Evolutionary conservation across 2,888 invertebrate genomes (phyloP).

Genomic region (Mantis religiosa): DNA sequence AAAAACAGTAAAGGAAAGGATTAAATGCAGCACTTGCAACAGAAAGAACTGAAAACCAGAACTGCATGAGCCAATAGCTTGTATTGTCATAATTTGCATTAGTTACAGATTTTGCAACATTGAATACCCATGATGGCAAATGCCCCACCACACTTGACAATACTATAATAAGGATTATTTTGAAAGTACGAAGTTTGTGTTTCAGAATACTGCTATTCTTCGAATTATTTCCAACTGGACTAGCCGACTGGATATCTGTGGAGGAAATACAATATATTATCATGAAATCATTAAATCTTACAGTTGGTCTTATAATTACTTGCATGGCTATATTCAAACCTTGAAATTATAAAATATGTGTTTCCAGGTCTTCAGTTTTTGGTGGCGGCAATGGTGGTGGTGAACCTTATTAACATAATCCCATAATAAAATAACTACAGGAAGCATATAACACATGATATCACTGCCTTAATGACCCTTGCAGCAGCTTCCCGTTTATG

Average conservation of each 20-base stretch:
- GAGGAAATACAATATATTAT: background rate
- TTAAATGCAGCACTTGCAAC: slow-evolving; percentile 53
- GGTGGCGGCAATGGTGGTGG: no score
- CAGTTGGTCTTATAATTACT: no score
- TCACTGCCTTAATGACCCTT: no score
- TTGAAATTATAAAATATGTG: no score
- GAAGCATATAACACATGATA: no score
- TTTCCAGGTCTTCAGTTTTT: no score
- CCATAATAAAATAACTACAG: no score
- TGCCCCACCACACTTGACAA: slow-evolving; percentile 52
- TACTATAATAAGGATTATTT: slow-evolving; percentile 53
- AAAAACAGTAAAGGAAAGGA: slow-evolving; percentile 57
- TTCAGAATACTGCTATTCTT: slow-evolving; percentile 24
- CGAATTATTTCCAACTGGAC: background rate
- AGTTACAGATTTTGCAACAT: background rate
- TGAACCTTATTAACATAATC: no score
- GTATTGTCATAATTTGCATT: background rate
- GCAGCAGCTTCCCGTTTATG: no score
- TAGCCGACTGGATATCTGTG: background rate
- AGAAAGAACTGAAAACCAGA: slow-evolving; percentile 48
- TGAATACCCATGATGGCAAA: slow-evolving; percentile 52
- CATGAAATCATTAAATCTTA: no score
- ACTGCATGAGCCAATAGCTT: slow-evolving; percentile 22
- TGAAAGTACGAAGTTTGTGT: slow-evolving; percentile 54
- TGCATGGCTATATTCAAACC: no score